Conservation (phyloP, 2,113 vertebrate genomes). For the Aegypius monachus region DNA sequence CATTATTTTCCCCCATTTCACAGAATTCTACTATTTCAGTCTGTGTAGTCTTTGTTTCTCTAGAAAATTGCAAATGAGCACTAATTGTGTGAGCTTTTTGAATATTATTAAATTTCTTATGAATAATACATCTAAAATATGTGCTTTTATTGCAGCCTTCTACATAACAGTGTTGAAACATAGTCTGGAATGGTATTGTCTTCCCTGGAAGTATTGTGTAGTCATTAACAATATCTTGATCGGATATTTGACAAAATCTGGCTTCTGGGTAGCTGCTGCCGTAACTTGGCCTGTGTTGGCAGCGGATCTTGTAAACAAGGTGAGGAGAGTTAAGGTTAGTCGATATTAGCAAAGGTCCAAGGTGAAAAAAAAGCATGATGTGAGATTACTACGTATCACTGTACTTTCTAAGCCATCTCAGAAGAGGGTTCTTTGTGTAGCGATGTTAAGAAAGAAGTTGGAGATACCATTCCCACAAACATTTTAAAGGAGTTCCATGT, state of each 20-base stretch:
- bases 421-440: background rate
- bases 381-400: background rate
- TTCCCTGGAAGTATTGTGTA: background rate
- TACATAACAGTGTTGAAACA: background rate
- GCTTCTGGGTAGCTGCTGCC: background rate
- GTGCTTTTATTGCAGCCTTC: background rate
- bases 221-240: background rate
- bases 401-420: background rate
- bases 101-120: background rate
- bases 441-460: background rate
- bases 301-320: background rate
- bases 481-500: background rate
- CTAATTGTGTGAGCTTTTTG: constrained; percentile 1
- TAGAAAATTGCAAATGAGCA: background rate
- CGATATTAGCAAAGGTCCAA: background rate
- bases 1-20: background rate
- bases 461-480: background rate
- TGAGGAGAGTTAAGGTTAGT: background rate
- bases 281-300: background rate
- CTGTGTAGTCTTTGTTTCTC: background rate
- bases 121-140: constrained; percentile 34
- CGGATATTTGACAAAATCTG: background rate
- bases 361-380: background rate
- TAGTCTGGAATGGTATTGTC: background rate
- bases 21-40: background rate